Base-by-base conservation (phyloP, 2,113 vertebrate species). In the Pelmatolapia mariae region DNA sequence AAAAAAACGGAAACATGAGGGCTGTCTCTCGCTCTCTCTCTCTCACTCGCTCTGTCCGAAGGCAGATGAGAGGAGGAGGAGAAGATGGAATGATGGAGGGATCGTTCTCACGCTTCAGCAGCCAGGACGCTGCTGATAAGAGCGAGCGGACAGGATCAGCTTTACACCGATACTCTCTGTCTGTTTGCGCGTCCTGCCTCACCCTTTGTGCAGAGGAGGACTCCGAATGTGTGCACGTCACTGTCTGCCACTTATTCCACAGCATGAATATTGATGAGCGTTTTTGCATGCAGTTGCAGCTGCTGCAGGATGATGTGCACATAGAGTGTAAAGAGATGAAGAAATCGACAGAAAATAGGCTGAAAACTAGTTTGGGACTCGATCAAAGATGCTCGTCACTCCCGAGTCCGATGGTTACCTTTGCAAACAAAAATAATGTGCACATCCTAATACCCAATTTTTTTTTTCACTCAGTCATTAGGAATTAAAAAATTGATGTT, bases 91-190 rank as follows among this genome's bases (percentile, higher is more conserved):
- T 5, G 91, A 86, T 33, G 86, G 82, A 87, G 63, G 22, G n/a
- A 12, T 78, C 19, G 57, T 93, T 94, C 92, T 93, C 92, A 91
- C 91, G 91, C 92, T 91, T 91, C 90, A 87, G 84, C n/a, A 76
- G 86, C 91, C 87, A 91, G 73, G 81, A 57, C 40, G 11, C 22
- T 83, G 86, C 91, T 84, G 93, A 93, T 92, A 91, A 93, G 87
- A 12, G 43, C 0, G 10, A 83, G 57, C 47, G 43, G 29, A 43
- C 10, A 12, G 82, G 84, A 84, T 79, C 89, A 50, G 53, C 57
- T 92, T 94, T 88, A 88, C 92, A 90, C 86, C 38, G 63, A 85
- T 82, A 57, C 40, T 81, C 40, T 81, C 5, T 83, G 59, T 80
- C 22, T 76, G 43, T 57, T 12, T 80, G 19, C 79, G 18, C 47